A percentile compares a stretch with the other conserved stretches of the same genome.
Evolutionary conservation across 2,888 invertebrate genomes (phyloP).

Genomic region (Papilio protenor): DNA sequence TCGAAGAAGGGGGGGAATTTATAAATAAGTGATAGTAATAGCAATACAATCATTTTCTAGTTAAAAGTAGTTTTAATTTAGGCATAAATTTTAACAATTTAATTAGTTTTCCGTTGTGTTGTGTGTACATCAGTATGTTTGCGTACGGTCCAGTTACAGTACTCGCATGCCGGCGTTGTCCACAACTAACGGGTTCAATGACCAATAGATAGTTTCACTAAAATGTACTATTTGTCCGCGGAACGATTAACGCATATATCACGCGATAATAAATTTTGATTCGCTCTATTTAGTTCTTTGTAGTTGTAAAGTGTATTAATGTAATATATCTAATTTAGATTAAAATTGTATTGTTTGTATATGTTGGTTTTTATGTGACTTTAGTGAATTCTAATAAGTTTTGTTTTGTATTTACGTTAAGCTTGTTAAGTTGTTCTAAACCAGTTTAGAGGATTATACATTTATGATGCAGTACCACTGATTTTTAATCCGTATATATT

Average conservation of each 20-base stretch:
- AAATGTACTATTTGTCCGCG: slow-evolving; percentile 28
- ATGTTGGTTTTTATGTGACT: not conserved
- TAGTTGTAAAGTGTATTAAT: not conserved
- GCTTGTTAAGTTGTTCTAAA: not conserved
- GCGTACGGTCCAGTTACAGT: slow-evolving; percentile 38
- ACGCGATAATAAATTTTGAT: slow-evolving; percentile 18
- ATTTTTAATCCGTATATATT: not conserved
- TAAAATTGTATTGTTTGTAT: not conserved
- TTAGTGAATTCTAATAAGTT: slow-evolving; percentile 1
- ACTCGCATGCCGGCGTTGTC: slow-evolving; percentile 31
- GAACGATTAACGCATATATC: slow-evolving; percentile 20
- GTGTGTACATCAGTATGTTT: slow-evolving; percentile 23
- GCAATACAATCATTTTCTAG: no score
- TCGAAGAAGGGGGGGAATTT: no score
- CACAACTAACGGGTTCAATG: slow-evolving; percentile 43
- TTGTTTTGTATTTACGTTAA: not conserved
- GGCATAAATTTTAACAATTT: not conserved
- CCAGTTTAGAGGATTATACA: not conserved
- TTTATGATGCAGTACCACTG: not conserved
- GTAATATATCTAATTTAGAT: not conserved
- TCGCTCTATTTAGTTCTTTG: not conserved
- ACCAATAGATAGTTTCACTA: slow-evolving; percentile 43
- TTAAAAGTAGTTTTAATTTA: not conserved
- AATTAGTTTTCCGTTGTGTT: not conserved
- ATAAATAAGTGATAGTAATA: no score